phyloP scores from a whole-genome alignment of 2,888 invertebrate species.

The Aphidius colemani region DNA sequence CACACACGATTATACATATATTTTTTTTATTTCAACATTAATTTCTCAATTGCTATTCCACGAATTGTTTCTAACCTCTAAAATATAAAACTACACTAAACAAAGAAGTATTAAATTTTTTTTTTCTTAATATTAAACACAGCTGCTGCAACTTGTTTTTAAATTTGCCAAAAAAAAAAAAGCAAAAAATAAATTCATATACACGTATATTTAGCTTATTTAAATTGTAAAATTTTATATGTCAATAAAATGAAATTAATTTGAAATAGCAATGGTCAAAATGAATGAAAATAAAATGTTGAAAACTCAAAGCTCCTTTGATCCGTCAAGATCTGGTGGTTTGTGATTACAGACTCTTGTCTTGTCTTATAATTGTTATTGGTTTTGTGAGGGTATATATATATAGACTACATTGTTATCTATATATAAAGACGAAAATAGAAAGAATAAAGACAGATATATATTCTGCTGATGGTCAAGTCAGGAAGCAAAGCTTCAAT shows the following conservation, averaged over 20 bases:
- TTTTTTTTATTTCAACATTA: slow-evolving; percentile 2
- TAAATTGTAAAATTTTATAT: too few relatives aligned
- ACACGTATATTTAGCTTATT: too few relatives aligned
- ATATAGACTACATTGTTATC: background rate
- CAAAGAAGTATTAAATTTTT: background rate
- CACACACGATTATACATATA: background rate
- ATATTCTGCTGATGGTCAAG: slow-evolving; percentile 25
- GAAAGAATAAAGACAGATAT: slow-evolving; percentile 24
- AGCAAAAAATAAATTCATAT: too few relatives aligned
- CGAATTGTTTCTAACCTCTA: background rate
- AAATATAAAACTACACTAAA: too few relatives aligned
- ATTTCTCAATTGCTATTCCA: slow-evolving; percentile 9
- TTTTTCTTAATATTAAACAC: slow-evolving; percentile 2
- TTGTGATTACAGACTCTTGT: slow-evolving; percentile 58
- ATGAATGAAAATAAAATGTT: slow-evolving; percentile 3
- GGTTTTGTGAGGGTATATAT: slow-evolving; percentile 40
- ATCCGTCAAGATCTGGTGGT: slow-evolving; percentile 57
- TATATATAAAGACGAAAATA: background rate
- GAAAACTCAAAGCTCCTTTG: slow-evolving; percentile 44
- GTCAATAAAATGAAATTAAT: background rate
- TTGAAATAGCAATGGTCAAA: slow-evolving; percentile 26
- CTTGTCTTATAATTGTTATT: slow-evolving; percentile 61
- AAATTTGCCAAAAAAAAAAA: too few relatives aligned
- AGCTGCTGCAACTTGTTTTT: background rate
- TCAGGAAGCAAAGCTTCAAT: slow-evolving; percentile 33